phyloP scores from a whole-genome alignment of 1,140 invertebrate genomes.

The Leptopilina clavipes region DNA sequence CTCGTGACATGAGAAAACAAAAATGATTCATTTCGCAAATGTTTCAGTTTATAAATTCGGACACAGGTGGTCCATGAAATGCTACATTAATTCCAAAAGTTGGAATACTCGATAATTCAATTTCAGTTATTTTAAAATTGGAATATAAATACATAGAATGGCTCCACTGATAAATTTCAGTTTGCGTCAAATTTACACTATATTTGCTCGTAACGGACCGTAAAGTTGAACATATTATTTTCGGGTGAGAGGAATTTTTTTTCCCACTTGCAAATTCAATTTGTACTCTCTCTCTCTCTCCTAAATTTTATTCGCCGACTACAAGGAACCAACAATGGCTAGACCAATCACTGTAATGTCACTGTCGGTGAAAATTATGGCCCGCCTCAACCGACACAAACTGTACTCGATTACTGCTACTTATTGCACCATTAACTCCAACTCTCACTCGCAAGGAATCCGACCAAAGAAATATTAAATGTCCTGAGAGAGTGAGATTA shows the following conservation, averaged over 20 bases:
- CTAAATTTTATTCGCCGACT: constrained; percentile 2
- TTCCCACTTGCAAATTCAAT: no score
- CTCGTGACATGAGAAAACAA: no score
- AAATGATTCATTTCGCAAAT: neutral
- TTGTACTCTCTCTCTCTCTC: no score
- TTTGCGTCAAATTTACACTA: no score
- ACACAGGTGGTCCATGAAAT: constrained; percentile 3
- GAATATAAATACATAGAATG: neutral
- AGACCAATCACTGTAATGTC: constrained; percentile 27
- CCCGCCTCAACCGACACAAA: constrained; percentile 24
- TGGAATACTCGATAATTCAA: neutral
- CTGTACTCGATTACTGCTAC: constrained; percentile 32
- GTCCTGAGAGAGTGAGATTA: constrained; percentile 31
- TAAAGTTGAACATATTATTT: no score
- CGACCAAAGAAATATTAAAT: constrained; percentile 33
- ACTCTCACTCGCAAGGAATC: constrained; percentile 17
- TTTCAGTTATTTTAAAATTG: neutral
- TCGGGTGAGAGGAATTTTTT: no score
- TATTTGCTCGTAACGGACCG: no score
- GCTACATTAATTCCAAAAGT: constrained; percentile 4
- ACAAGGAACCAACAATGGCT: neutral
- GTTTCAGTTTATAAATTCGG: neutral
- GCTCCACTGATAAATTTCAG: neutral
- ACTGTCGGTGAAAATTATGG: constrained; percentile 19
- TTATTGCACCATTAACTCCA: constrained; percentile 34